Evolutionary conservation across 92 coral and sea anemone genomes (phyloP).

Genomic region (Palythoa heliodiscus): DNA sequence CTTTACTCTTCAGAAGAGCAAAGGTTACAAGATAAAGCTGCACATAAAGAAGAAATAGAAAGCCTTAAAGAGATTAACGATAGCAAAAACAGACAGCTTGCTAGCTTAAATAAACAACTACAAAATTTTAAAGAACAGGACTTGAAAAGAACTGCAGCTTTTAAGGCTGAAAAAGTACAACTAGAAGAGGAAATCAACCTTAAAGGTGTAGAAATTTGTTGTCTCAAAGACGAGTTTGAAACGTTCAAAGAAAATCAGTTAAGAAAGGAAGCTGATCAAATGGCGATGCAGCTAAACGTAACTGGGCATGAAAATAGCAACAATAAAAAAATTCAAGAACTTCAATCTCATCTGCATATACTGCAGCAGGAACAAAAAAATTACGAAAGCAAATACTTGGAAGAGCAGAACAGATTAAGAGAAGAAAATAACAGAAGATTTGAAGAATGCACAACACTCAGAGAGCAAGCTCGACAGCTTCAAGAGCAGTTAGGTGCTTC

Average conservation of each 20-base stretch:
- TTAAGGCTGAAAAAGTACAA: slow-evolving; percentile 1
- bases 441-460: slow-evolving; percentile 31
- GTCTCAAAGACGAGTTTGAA: slow-evolving; percentile 23
- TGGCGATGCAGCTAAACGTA: slow-evolving; percentile 20
- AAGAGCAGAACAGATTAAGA: slow-evolving; percentile 11
- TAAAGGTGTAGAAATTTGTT: slow-evolving; percentile 8
- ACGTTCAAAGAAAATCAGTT: slow-evolving; percentile 20
- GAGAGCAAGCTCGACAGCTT: slow-evolving; percentile 44
- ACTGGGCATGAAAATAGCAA: slow-evolving; percentile 29
- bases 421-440: slow-evolving; percentile 24
- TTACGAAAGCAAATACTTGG: slow-evolving; percentile 12
- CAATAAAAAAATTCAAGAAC: slow-evolving; percentile 31
- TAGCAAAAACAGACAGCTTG: not conserved
- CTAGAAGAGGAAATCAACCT: slow-evolving; percentile 22
- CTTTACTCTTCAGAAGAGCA: slow-evolving; percentile 19
- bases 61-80: not conserved
- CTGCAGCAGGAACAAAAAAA: slow-evolving; percentile 17
- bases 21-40: slow-evolving; percentile 12
- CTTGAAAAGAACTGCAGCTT: not conserved
- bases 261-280: slow-evolving; percentile 21
- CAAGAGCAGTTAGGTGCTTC: slow-evolving; percentile 40
- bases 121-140: slow-evolving; percentile 16
- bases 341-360: slow-evolving; percentile 27
- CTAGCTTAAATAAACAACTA: slow-evolving; percentile 9
- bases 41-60: not conserved